Base-by-base conservation (phyloP, 2,888 invertebrate species). In the Agonopterix heracliana region DNA sequence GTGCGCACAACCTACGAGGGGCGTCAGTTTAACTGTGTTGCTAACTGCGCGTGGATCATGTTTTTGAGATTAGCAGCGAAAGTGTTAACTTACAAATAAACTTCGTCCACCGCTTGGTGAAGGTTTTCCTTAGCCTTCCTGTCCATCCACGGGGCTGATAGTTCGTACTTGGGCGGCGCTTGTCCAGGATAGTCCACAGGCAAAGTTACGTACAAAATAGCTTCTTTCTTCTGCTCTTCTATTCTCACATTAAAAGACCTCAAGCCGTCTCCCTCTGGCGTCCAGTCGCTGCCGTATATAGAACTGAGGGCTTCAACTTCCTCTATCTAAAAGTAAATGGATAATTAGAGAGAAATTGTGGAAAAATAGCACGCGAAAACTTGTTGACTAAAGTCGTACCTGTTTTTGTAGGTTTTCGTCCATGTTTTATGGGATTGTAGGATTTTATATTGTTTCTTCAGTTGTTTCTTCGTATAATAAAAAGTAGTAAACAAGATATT, bases 271-370 rank as follows among this genome's bases (percentile, higher is more conserved):
- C 90, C 89, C 54, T 93, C 92, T 4, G 84, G 84, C 49, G 82
- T 84, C 91, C 92, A 94, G 57, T 94, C 92, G 14, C 91, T 82
- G 2, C 90, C 92, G 67, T 94, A 95, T 57, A 95, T 95, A 2
- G 95, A 90, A 54, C 87, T 83, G 12, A 95, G 76, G 0, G 92
- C 93, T 79, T 94, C 94, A 12, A 94, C 84, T 87, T 95, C 95
- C 57, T 93, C 93, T 4, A 77, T 76, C 92, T 92, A 46, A 17
- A 55, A 53, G 9, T 38, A 38, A 38, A 38, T 38, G 1, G 38
- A 4, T 38, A 38, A 38, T 38, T 9, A 9, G 38, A 38, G 9
- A 38, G n/a, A 7, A 38, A 9, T n/a, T 9, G 9, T 38, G 38
- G 38, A n/a, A 38, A 26, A 26, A 26, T 26, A 26, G 7, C 26